Evolutionary conservation across 2,113 vertebrate genomes (phyloP).

Genomic region (Sturnira hondurensis): DNA sequence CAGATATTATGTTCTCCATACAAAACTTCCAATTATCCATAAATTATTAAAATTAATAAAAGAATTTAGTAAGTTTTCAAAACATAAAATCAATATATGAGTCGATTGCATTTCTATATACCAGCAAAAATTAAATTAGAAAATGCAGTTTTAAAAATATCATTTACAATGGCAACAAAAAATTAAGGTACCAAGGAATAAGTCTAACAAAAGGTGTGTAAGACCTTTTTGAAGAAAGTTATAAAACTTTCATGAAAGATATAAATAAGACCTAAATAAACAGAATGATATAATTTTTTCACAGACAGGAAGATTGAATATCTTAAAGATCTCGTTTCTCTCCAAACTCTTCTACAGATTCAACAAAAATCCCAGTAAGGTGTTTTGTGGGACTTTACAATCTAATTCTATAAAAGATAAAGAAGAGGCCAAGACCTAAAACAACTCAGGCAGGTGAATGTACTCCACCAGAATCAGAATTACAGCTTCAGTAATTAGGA

Average conservation of each 20-base stretch:
- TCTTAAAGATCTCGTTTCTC: conserved; percentile 12
- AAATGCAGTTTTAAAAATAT: neutral
- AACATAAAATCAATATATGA: neutral
- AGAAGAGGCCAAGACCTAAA: neutral
- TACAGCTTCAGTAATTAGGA: neutral
- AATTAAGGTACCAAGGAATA: neutral
- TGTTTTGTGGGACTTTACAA: neutral
- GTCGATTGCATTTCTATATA: neutral
- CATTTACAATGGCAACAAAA: neutral
- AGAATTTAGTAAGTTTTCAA: neutral
- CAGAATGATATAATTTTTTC: neutral
- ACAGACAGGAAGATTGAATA: neutral
- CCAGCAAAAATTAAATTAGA: neutral
- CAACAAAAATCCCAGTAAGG: neutral
- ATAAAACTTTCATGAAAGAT: neutral
- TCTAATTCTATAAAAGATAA: neutral
- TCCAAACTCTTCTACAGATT: neutral
- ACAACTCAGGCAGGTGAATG: neutral
- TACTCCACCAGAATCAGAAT: neutral
- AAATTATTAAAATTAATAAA: neutral
- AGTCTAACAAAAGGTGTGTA: neutral
- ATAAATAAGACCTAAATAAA: conserved; percentile 3
- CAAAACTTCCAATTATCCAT: neutral
- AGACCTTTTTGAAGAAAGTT: neutral
- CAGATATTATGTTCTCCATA: neutral